A percentile compares a stretch with the other conserved stretches of the same genome.
phyloP scores from a whole-genome alignment of 2,888 invertebrate species.

The Heliconius hortense region DNA sequence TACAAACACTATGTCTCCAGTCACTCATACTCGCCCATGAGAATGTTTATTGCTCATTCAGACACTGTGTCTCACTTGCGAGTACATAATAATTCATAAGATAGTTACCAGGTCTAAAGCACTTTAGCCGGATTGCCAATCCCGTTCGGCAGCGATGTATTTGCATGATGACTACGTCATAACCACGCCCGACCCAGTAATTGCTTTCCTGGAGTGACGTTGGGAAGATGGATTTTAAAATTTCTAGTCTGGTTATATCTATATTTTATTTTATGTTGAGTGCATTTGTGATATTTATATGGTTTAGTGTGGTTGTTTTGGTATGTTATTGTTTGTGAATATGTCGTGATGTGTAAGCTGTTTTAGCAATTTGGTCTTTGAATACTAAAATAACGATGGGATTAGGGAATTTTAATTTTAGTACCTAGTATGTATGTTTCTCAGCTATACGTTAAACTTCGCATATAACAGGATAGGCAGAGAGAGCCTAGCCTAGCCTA shows the following conservation, averaged over 20 bases:
- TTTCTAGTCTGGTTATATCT: slow-evolving; percentile 36
- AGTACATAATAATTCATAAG: slow-evolving; percentile 59
- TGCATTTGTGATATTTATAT: neutral
- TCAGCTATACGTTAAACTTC: too few relatives aligned
- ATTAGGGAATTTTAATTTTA: too few relatives aligned
- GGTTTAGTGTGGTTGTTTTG: neutral
- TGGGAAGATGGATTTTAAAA: slow-evolving; percentile 53
- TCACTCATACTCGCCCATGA: slow-evolving; percentile 10
- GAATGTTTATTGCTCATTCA: slow-evolving; percentile 25
- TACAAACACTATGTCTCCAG: slow-evolving; percentile 7
- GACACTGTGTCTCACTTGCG: slow-evolving; percentile 19
- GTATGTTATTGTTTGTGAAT: neutral
- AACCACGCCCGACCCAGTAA: slow-evolving; percentile 58
- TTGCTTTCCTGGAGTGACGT: slow-evolving; percentile 54
- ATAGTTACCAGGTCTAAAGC: slow-evolving; percentile 67
- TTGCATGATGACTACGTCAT: slow-evolving; percentile 65
- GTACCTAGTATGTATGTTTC: too few relatives aligned
- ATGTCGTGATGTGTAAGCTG: neutral
- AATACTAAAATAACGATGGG: too few relatives aligned
- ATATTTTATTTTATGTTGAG: slow-evolving; percentile 29
- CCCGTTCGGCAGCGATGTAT: slow-evolving; percentile 55
- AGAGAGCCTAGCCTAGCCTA: too few relatives aligned
- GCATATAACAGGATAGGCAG: too few relatives aligned
- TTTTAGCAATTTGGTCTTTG: too few relatives aligned
- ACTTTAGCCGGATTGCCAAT: slow-evolving; percentile 68